phyloP scores from a whole-genome alignment of 2,113 vertebrate genomes.

The Falcunculus frontatus region DNA sequence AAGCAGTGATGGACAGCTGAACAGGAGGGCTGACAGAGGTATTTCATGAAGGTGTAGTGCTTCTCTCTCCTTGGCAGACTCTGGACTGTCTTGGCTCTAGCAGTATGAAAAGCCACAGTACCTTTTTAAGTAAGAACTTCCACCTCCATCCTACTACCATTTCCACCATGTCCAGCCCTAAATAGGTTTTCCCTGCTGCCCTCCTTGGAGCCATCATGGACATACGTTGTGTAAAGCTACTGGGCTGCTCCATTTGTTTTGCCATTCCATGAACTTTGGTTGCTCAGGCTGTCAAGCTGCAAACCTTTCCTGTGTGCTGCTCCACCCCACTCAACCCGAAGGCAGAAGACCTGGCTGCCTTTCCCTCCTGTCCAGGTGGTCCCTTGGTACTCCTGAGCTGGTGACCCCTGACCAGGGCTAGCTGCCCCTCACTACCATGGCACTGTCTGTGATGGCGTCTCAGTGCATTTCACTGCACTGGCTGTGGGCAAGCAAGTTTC shows the following conservation, averaged over 20 bases:
- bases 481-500: background rate
- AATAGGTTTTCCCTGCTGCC: rapidly evolving
- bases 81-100: background rate
- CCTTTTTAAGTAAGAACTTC: background rate
- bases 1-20: background rate
- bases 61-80: background rate
- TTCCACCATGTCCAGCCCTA: background rate
- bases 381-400: background rate
- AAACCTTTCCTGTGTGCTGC: background rate
- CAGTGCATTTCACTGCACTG: background rate
- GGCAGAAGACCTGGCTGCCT: background rate
- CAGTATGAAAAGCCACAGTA: background rate
- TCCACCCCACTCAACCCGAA: background rate
- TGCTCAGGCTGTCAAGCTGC: background rate
- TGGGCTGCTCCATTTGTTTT: background rate
- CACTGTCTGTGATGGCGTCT: background rate
- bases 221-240: background rate
- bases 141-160: background rate
- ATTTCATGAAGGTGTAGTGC: background rate
- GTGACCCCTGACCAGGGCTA: background rate
- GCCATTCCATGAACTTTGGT: background rate
- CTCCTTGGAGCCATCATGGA: background rate
- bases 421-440: background rate
- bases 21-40: background rate
- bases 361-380: background rate